Base-by-base conservation (phyloP, 2,888 invertebrate genomes). In the Latrodectus elegans region DNA sequence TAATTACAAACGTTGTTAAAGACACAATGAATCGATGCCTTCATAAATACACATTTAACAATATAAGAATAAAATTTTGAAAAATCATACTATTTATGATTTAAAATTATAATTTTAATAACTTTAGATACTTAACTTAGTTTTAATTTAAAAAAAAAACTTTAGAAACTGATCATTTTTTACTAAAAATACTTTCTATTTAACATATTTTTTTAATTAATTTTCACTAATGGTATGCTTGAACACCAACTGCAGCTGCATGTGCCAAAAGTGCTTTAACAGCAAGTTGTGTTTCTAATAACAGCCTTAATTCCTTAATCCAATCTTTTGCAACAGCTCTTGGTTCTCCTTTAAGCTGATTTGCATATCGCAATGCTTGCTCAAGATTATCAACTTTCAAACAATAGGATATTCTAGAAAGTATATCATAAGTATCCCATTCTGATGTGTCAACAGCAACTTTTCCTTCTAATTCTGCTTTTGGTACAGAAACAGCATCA, bases 401-500 rank as follows among this genome's bases (percentile, higher is more conserved):
- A 94, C 95, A 97, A 92, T 96, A 96, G 92, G 96, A 96, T 17
- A 98, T 97, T 91, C 98, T 94, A 90, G 96, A 95, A 67, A 99
- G 94, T 90, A 99, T 95, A 90, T 97, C 96, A 92, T 96, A 97
- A 0, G 97, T 97, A 92, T 95, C 95, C 91, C 97, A 93, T 91
- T 94, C 93, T 49, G 94, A 93, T 90, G 95, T 95, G 92, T 97
- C 96, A 79, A 90, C 89, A 51, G 82, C 89, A 26, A 86, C 74
- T 79, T 89, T 89, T 15, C 89, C 90, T 51, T 89, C 82, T 26
- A 90, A 38, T 86, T 90, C 90, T 84, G 90, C 89, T 60, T 82
- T 77, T 8, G 89, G 87, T 15, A 90, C 89, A 4, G 88, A 80
- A 75, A 89, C 90, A 79, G 91, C 88, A 77, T 92, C 92, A 82